Evolutionary conservation across 2,113 vertebrate genomes (phyloP).

Genomic region (Dermatemys mawii): DNA sequence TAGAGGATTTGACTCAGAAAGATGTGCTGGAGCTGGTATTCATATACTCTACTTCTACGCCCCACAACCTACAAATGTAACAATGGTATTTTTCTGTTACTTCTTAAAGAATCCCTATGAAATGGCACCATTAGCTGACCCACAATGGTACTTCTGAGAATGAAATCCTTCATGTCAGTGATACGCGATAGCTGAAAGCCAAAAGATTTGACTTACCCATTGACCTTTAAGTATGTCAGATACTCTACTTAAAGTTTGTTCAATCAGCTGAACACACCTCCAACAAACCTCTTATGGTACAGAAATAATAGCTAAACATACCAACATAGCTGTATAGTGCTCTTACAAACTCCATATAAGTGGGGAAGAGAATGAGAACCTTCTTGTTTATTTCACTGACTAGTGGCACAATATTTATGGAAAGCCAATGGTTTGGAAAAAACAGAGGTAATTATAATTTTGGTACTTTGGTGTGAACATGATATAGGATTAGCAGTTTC

Average conservation of each 20-base stretch:
- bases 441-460: not conserved
- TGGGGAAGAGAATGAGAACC: not conserved
- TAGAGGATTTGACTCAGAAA: not conserved
- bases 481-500: not conserved
- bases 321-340: not conserved
- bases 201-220: not conserved
- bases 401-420: not conserved
- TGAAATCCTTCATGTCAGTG: not conserved
- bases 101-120: too few species aligned
- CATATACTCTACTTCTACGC: not conserved
- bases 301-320: not conserved
- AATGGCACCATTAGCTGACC: too few species aligned
- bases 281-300: not conserved
- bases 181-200: not conserved
- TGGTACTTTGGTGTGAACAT: not conserved
- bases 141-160: too few species aligned
- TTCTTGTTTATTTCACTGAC: not conserved
- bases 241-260: not conserved
- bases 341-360: not conserved
- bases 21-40: not conserved
- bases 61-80: too few species aligned
- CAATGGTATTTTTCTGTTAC: too few species aligned
- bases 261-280: not conserved
- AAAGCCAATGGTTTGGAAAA: not conserved
- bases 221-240: not conserved